Percentiles rank a stretch among this genome's conserved stretches.
Conservation (phyloP, 2,888 invertebrate species). For the Netelia melanura region DNA sequence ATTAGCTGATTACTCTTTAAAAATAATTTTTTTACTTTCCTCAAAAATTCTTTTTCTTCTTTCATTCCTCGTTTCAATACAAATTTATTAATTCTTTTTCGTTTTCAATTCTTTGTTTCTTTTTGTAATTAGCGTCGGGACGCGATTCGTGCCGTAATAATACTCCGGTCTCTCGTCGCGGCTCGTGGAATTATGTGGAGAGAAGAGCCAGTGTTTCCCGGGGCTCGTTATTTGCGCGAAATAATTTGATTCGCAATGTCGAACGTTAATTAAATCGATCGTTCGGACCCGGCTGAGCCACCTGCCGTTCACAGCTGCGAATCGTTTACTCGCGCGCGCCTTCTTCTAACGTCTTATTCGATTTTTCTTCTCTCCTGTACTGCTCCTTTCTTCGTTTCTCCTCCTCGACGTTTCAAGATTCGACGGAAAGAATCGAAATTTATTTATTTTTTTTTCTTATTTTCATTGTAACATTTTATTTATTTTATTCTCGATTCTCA, state of each 20-base stretch:
- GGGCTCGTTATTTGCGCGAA: constrained; percentile 25
- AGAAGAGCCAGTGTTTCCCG: neutral
- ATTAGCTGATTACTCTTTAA: too few relatives aligned
- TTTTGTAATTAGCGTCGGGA: too few relatives aligned
- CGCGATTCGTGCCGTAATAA: too few relatives aligned
- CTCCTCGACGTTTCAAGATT: neutral
- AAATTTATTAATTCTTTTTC: neutral
- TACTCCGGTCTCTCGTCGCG: too few relatives aligned
- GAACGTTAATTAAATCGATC: constrained; percentile 32
- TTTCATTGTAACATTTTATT: neutral
- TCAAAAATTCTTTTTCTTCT: too few relatives aligned
- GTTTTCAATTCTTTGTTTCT: neutral
- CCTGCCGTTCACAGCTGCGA: neutral
- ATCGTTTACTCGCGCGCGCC: neutral
- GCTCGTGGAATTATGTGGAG: too few relatives aligned
- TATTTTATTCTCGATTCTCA: constrained; percentile 37
- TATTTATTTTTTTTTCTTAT: neutral
- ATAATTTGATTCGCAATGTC: constrained; percentile 35
- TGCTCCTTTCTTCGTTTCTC: neutral
- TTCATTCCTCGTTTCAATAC: too few relatives aligned
- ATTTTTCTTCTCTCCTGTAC: too few relatives aligned
- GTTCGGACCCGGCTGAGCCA: neutral
- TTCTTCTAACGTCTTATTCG: too few relatives aligned
- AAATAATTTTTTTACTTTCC: neutral
- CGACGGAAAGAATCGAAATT: neutral